Conservation (phyloP, 2,113 vertebrate genomes). For the Orycteropus afer region DNA sequence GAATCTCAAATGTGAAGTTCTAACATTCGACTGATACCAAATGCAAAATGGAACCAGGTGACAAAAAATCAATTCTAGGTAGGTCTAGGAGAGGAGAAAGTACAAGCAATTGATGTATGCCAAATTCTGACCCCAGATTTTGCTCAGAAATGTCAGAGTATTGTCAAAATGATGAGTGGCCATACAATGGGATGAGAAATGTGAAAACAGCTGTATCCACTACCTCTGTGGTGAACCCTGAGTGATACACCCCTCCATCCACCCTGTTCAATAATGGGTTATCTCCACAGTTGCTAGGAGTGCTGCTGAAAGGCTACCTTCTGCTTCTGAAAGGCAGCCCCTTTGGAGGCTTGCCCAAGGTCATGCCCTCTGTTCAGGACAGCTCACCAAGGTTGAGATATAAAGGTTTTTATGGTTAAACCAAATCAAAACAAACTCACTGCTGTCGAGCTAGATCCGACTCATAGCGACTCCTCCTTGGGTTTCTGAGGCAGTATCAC, state of each 20-base stretch:
- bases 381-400: accelerated
- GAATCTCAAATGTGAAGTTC: neutral
- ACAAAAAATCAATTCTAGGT: neutral
- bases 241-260: neutral
- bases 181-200: neutral
- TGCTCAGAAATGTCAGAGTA: neutral
- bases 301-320: neutral
- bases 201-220: neutral
- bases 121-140: neutral
- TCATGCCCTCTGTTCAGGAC: neutral
- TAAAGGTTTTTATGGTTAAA: neutral
- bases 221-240: neutral
- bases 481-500: too few relatives aligned
- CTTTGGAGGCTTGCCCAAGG: neutral
- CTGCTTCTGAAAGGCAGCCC: neutral
- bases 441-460: too few relatives aligned
- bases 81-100: neutral
- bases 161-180: neutral
- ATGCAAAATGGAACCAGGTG: neutral
- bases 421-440: too few relatives aligned
- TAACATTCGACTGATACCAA: neutral
- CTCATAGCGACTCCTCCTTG: too few relatives aligned
- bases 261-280: neutral
- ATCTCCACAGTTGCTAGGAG: neutral
- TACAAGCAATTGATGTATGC: neutral